Conservation (phyloP, 1,140 invertebrate species). For the Lepeophtheirus salmonis region DNA sequence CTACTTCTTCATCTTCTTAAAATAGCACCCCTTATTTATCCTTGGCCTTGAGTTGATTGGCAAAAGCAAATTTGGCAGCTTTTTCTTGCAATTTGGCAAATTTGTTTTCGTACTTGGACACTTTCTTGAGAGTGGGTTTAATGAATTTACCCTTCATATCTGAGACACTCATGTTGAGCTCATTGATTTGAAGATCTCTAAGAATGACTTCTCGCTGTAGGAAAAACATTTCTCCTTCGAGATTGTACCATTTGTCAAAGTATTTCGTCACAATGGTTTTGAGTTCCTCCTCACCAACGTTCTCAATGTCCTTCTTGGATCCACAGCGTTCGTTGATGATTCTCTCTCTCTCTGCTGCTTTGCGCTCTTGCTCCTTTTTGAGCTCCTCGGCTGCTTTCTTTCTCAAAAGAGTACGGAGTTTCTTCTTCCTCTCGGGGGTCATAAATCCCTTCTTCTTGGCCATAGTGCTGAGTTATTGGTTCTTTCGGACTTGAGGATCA, state of each 20-base stretch:
- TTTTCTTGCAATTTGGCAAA: conserved; percentile 93
- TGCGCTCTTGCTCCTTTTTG: conserved; percentile 96
- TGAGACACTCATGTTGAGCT: conserved; percentile 97
- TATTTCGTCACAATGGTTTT: conserved; percentile 17
- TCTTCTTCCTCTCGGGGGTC: conserved; percentile 96
- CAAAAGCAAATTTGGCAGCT: conserved; percentile 94
- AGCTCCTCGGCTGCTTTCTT: conserved; percentile 99
- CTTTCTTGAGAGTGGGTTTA: conserved; percentile 97
- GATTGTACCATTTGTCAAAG: conserved; percentile 19
- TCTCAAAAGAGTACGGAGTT: conserved; percentile 88
- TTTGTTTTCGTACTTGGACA: conserved; percentile 99
- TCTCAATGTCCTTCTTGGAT: conserved; percentile 66
- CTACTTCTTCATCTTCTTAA: not conserved
- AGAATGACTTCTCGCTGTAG: conserved; percentile 18
- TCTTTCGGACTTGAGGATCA: too few species aligned
- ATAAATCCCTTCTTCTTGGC: conserved; percentile 97
- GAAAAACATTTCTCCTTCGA: conserved; percentile 18
- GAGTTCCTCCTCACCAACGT: conserved; percentile 53
- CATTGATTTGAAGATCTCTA: conserved; percentile 57
- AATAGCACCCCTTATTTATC: conserved; percentile 13
- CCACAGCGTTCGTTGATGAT: conserved; percentile 89
- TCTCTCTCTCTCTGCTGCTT: conserved; percentile 87
- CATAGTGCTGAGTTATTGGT: too few species aligned
- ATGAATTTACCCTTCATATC: conserved; percentile 99
- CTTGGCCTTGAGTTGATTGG: conserved; percentile 68